These are phyloP conservation scores for Amazonetta brasiliensis DNA, from an alignment of 2,797 vertebrate species.

Conservation along the genomic window DNA sequence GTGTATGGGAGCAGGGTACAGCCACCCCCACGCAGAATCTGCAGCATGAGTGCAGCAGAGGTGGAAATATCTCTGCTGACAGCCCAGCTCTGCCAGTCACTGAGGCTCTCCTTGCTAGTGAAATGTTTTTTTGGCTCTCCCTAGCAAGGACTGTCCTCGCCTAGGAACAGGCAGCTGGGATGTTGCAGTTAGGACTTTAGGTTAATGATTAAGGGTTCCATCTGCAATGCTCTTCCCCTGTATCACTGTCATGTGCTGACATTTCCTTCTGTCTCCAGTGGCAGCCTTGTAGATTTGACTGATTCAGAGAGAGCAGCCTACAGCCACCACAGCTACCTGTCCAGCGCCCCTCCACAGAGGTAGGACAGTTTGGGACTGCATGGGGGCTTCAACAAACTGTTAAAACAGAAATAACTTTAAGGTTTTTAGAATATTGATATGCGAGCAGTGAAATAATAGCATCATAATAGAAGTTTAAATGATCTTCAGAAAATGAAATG, in stretches of 20 bases:
- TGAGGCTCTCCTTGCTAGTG: rapidly evolving
- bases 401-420: not conserved
- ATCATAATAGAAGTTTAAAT: not conserved
- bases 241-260: not conserved
- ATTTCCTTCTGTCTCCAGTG: not conserved
- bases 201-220: not conserved
- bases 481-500: not conserved
- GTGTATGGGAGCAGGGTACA: not conserved
- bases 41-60: not conserved
- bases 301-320: constrained; percentile 47
- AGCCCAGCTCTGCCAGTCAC: not conserved
- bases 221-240: not conserved
- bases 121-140: not conserved
- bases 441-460: not conserved
- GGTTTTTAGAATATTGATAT: not conserved
- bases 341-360: constrained; percentile 51
- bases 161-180: not conserved
- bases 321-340: constrained; percentile 46
- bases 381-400: not conserved
- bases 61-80: not conserved
- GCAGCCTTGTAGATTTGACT: constrained; percentile 59
- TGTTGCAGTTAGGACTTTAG: not conserved
- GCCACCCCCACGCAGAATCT: not conserved
- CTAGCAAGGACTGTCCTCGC: not conserved
- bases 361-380: not conserved